Conservation (phyloP, 64 coral and sea anemone genomes). For the Pocillopora damicornis region DNA sequence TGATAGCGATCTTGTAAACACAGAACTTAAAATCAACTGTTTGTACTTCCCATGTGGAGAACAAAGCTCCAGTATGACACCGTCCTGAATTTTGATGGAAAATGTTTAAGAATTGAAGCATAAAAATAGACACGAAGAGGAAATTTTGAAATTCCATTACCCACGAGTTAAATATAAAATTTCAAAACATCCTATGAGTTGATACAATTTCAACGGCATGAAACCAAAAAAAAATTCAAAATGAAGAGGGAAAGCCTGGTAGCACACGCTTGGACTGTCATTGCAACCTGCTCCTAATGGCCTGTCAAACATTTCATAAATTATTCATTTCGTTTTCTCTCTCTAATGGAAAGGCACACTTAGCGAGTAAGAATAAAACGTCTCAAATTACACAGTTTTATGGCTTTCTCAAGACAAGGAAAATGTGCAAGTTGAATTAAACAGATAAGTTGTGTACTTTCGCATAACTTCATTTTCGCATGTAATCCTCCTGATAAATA, state of each 20-base stretch:
- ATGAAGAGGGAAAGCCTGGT: not conserved
- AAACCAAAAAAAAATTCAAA: not conserved
- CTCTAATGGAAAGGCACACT: constrained; percentile 34
- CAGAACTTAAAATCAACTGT: constrained; percentile 33
- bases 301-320: constrained; percentile 30
- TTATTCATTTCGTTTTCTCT: constrained; percentile 35
- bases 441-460: not conserved
- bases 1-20: constrained; percentile 43
- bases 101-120: constrained; percentile 19
- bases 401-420: not conserved
- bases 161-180: constrained; percentile 9
- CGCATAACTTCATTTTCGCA: not conserved
- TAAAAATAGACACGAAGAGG: constrained; percentile 23
- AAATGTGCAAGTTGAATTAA: constrained; percentile 23
- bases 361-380: constrained; percentile 10
- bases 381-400: constrained; percentile 29
- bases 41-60: constrained; percentile 30
- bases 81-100: not conserved
- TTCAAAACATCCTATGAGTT: constrained; percentile 13
- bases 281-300: constrained; percentile 34
- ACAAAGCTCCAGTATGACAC: not conserved
- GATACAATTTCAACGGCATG: not conserved
- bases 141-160: constrained; percentile 20
- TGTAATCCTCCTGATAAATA: not conserved
- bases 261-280: constrained; percentile 1